These are phyloP conservation scores for Amphipyra tragopoginis DNA, from an alignment of 2,888 invertebrate species.

Conservation along the genomic window DNA sequence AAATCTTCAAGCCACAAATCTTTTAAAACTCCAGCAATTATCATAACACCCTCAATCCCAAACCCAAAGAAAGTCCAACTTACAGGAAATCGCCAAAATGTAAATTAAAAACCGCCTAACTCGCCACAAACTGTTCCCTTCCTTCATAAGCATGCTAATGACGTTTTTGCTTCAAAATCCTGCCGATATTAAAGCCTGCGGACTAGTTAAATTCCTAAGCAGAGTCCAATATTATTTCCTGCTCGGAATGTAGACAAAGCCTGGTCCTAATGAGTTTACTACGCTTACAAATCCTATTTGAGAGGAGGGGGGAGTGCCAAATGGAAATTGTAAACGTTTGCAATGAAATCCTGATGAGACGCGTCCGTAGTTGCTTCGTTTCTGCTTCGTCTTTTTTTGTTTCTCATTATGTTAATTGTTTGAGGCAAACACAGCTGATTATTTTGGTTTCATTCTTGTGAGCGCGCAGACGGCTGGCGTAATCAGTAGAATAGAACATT, in stretches of 20 bases:
- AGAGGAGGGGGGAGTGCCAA: slow-evolving; percentile 34
- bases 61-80: slow-evolving; percentile 17
- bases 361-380: slow-evolving; percentile 24
- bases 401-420: slow-evolving; percentile 57
- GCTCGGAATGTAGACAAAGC: slow-evolving; percentile 64
- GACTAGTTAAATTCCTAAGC: slow-evolving; percentile 53
- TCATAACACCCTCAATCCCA: slow-evolving; percentile 21
- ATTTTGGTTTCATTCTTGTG: slow-evolving; percentile 34
- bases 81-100: slow-evolving; percentile 30
- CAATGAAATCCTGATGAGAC: slow-evolving; percentile 65
- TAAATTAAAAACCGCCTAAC: slow-evolving; percentile 47
- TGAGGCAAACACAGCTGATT: slow-evolving; percentile 41
- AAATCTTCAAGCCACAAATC: background rate
- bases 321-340: slow-evolving; percentile 63
- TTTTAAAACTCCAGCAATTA: slow-evolving; percentile 31
- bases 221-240: slow-evolving; percentile 66
- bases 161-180: slow-evolving; percentile 40
- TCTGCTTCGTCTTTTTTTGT: slow-evolving; percentile 35
- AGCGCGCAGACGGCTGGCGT: too few species aligned
- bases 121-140: slow-evolving; percentile 6
- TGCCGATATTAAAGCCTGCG: slow-evolving; percentile 39
- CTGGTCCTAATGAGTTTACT: slow-evolving; percentile 71
- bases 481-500: too few species aligned
- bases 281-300: slow-evolving; percentile 69
- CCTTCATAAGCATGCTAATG: slow-evolving; percentile 60